A percentile compares a stretch with the other conserved stretches of the same genome.
phyloP scores from a whole-genome alignment of 2,113 vertebrate species.

The Myocastor coypus region DNA sequence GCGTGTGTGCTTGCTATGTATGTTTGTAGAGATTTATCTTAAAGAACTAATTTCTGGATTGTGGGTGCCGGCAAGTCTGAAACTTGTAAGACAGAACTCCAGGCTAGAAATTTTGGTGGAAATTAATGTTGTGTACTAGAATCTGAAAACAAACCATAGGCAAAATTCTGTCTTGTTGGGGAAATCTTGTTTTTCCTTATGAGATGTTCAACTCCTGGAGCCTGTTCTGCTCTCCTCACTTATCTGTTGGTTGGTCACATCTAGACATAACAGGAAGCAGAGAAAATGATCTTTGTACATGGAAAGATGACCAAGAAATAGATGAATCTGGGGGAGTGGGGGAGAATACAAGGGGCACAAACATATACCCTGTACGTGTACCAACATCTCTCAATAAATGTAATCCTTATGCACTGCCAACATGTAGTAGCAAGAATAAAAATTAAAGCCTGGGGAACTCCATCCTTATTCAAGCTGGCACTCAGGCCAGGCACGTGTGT shows the following conservation, averaged over 20 bases:
- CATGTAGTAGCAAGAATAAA: neutral
- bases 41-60: neutral
- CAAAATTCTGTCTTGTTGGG: neutral
- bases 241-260: neutral
- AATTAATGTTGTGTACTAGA: neutral
- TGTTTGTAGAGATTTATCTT: neutral
- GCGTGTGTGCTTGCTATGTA: neutral
- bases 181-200: neutral
- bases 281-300: neutral
- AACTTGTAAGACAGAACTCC: neutral
- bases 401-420: neutral
- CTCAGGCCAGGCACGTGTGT: no score
- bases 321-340: neutral
- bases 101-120: neutral
- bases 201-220: neutral
- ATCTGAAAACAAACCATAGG: neutral
- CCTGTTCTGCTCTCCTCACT: neutral
- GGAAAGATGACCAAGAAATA: neutral
- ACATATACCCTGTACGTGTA: accelerated
- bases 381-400: neutral
- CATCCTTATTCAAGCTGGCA: no score
- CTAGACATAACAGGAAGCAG: neutral
- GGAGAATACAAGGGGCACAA: neutral
- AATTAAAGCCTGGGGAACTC: neutral
- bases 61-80: neutral